These are phyloP conservation scores for Zaprionus tsacasi DNA, from an alignment of 1,140 invertebrate genomes.

Conservation along the genomic window DNA sequence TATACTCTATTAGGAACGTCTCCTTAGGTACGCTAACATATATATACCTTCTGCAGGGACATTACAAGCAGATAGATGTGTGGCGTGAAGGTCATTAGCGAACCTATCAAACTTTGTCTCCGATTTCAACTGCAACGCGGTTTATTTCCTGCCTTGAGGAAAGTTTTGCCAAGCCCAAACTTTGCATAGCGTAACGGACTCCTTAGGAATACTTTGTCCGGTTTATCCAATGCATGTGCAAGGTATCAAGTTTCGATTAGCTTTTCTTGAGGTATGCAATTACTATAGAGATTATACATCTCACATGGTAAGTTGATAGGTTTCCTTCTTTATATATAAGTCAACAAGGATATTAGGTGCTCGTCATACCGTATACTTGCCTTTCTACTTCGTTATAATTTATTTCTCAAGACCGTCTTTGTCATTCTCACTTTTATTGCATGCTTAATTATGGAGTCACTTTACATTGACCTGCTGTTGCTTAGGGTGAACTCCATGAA, in stretches of 20 bases:
- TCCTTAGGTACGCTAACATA: too few species aligned
- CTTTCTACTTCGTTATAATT: background rate
- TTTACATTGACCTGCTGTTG: slow-evolving; percentile 71
- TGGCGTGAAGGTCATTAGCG: slow-evolving; percentile 61
- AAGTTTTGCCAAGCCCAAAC: slow-evolving; percentile 65
- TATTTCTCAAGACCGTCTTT: background rate
- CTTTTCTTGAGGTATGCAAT: background rate
- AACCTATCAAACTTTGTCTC: slow-evolving; percentile 28
- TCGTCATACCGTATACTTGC: background rate
- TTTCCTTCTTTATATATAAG: too few species aligned
- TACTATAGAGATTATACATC: too few species aligned
- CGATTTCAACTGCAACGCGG: slow-evolving; percentile 4
- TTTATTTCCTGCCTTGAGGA: slow-evolving; percentile 56
- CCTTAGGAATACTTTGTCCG: too few species aligned
- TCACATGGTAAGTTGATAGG: too few species aligned
- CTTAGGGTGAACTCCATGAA: slow-evolving; percentile 49
- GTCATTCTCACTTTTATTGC: slow-evolving; percentile 60
- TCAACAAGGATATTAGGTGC: slow-evolving; percentile 9
- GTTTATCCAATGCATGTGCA: background rate
- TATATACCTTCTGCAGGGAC: too few species aligned
- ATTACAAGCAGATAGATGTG: slow-evolving; percentile 56
- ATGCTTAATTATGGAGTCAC: slow-evolving; percentile 76
- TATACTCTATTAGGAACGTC: too few species aligned
- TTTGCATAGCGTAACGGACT: slow-evolving; percentile 29
- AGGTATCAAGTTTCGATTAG: background rate